Conservation (phyloP, 2,888 invertebrate genomes). For the Xestobium rufovillosum region DNA sequence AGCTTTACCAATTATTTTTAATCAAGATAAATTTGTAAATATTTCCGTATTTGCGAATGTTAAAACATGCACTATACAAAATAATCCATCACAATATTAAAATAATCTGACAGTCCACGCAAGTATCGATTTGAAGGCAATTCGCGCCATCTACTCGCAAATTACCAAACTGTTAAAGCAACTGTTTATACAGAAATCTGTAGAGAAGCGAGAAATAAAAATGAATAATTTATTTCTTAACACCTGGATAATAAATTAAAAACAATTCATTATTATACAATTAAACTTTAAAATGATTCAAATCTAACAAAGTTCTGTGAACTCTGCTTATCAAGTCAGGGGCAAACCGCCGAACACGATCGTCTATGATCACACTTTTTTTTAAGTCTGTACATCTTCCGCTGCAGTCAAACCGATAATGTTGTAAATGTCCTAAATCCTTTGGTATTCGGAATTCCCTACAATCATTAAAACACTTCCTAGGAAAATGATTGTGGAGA, state of each 20-base stretch:
- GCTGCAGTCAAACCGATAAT: slow-evolving; percentile 17
- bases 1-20: no score
- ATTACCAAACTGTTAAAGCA: no score
- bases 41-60: no score
- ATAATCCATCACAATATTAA: no score
- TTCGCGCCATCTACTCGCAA: no score
- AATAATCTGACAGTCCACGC: no score
- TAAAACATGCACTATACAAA: no score
- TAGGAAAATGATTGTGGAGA: slow-evolving; percentile 17
- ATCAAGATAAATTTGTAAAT: no score
- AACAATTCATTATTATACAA: slow-evolving; percentile 3
- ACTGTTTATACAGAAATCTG: no score
- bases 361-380: slow-evolving; percentile 6
- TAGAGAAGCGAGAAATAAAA: no score
- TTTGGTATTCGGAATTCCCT: slow-evolving; percentile 5
- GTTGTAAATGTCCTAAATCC: slow-evolving; percentile 15
- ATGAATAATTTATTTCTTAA: neutral
- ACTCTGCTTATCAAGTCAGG: neutral
- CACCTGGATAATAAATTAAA: slow-evolving; percentile 4
- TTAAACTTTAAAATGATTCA: slow-evolving; percentile 1
- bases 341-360: slow-evolving; percentile 8
- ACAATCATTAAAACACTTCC: slow-evolving; percentile 11
- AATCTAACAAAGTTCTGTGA: neutral
- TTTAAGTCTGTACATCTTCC: slow-evolving; percentile 1
- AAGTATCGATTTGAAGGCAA: no score